Base-by-base conservation (phyloP, 2,797 vertebrate genomes). In the Benthosema pterotum region DNA sequence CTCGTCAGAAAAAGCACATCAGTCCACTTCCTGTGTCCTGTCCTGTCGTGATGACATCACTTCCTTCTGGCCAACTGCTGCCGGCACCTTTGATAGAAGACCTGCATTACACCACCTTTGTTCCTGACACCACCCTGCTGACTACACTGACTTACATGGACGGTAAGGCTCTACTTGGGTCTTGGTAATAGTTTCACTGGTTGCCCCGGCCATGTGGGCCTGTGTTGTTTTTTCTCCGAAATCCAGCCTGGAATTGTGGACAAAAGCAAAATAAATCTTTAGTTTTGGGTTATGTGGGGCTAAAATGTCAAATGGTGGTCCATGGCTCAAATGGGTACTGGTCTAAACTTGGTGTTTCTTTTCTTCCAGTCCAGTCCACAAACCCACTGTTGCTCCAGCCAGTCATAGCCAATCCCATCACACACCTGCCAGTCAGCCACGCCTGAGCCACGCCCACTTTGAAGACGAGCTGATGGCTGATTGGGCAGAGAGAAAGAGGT, bases 1-100 rank as follows among this genome's bases (percentile, higher is more conserved):
- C 97, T 5, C 96, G 97, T 76, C 97, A 99, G 57, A 99, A 99
- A 93, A 99, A 99, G 76, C 96, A 99, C 0, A 90, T 97, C 67
- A 93, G 90, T 59, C 95, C 97, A 18, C 93, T 92, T 55, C 92
- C 93, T 65, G 86, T 91, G 7, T 71, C 87, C 15, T 70, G 82
- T 2, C 15, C 92, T 25, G 22, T 25, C 52, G 90, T 95, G 6
- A 92, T 97, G 82, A 90, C 94, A 0, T 90, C 94, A 2, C 88
- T 95, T 6, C 90, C 92, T 52, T 87, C 95, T 28, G 91, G 93
- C 78, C 92, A 94, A 66, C 88, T 97, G 78, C 94, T 97, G 78
- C 94, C 94, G 18, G 93, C 95, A 8, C 84, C 90, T 7, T 52
- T 96, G 85, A 79, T 96, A 80, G 96, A 98, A 56, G 95, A 98